Base-by-base conservation (phyloP, 2,888 invertebrate genomes). In the Lasioglossum malachurum region DNA sequence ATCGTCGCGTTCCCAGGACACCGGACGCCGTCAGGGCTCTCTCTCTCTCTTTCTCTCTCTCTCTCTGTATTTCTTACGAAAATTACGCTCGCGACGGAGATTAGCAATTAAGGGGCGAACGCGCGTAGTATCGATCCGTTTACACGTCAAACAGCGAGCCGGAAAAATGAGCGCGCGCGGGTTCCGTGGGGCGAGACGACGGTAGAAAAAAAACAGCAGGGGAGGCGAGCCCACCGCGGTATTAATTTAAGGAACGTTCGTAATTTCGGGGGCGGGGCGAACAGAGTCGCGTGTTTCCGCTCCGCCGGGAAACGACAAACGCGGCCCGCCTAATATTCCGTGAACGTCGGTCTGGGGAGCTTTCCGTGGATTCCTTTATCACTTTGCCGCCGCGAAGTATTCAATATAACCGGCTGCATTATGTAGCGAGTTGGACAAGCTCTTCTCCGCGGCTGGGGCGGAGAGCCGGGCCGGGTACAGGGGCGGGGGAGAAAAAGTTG, bases 381-480 rank as follows among this genome's bases (percentile, higher is more conserved):
- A 93, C 93, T 94, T 93, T 92, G 83, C 91, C 82, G 35, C 89
- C 84, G 88, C 91, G 88, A 93, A 93, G 93, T 93, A 94, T 94
- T 94, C 94, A 94, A 94, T 94, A 94, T 92, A 91, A 90, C 91
- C 84, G 91, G 89, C 92, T 94, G 93, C 94, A 94, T 94, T 94
- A 94, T 94, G 93, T 93, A 94, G 93, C 92, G 80, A 77, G 80
- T 86, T 78, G 87, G 84, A 86, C 87, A 83, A 81, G 84, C 41
- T 72, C 77, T 75, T 79, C 46, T 44, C 5, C 19, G 23, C 19
- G 23, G 35, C 2, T 31, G 53, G n/a, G 71, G 35, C 67, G 67
- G 67, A 4, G 35, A 41, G 64, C n/a, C 38, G 35, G 23, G 23
- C 49, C 14, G 44, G 41, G 41, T 38, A 3, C 35, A 35, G 38